Percentiles rank a stretch among this genome's conserved stretches.
Conservation (phyloP, 1,140 invertebrate genomes). For the Cyclina sinensis region DNA sequence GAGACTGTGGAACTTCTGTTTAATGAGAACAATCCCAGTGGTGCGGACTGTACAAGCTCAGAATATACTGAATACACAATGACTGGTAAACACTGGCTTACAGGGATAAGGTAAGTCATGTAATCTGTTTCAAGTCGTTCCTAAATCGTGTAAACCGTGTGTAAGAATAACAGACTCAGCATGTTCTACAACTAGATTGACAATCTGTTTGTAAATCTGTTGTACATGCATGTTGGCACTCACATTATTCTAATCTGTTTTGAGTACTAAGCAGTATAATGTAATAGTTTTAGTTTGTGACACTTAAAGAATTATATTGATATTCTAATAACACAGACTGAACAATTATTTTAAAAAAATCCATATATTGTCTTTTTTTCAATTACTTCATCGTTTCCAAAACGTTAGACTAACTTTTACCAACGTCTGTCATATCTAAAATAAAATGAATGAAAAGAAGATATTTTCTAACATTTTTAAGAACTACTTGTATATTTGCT, state of each 20-base stretch:
- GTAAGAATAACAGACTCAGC: not conserved
- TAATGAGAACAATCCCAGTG: not conserved
- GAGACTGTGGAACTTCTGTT: constrained; percentile 54
- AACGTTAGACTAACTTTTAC: no score
- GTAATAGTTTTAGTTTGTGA: no score
- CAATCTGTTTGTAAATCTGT: not conserved
- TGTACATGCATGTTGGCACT: not conserved
- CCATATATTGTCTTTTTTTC: no score
- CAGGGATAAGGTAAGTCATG: constrained; percentile 24
- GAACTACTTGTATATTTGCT: not conserved
- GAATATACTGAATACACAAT: constrained; percentile 18
- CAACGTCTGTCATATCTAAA: no score
- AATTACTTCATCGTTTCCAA: no score
- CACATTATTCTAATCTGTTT: not conserved
- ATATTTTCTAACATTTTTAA: no score
- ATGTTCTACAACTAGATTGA: not conserved
- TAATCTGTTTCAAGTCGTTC: not conserved
- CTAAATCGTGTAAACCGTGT: not conserved
- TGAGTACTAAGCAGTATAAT: not conserved
- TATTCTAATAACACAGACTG: no score
- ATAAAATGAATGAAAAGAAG: no score
- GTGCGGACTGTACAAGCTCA: constrained; percentile 7
- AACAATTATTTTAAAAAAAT: no score
- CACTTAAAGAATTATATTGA: no score
- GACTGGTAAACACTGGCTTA: constrained; percentile 57